Evolutionary conservation across 2,113 vertebrate species (phyloP).

Genomic region (Daubentonia madagascariensis): DNA sequence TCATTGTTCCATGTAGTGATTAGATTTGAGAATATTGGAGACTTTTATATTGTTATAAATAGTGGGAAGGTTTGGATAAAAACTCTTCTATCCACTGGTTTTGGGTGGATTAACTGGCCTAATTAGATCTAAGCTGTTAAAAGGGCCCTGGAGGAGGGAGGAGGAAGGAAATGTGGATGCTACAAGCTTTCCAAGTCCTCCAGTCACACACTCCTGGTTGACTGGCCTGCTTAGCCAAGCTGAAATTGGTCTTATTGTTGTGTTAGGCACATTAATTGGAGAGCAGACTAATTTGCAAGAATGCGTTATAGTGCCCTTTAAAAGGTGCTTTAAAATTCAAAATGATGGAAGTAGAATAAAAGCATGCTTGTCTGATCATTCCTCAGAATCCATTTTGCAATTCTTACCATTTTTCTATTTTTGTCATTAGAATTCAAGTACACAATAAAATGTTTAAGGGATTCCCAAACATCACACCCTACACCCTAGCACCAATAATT

Average conservation of each 20-base stretch:
- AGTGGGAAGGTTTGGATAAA: constrained; percentile 80
- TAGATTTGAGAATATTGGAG: constrained; percentile 60
- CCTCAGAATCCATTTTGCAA: constrained; percentile 87
- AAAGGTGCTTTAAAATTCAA: constrained; percentile 98
- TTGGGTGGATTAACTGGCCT: constrained; percentile 86
- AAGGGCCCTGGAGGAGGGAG: constrained; percentile 77
- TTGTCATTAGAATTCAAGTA: constrained; percentile 83
- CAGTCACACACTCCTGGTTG: constrained; percentile 93
- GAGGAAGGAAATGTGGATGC: constrained; percentile 79
- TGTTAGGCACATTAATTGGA: constrained; percentile 97
- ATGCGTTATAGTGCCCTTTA: constrained; percentile 96
- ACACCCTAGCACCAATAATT: constrained; percentile 64
- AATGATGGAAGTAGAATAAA: constrained; percentile 95
- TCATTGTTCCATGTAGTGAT: constrained; percentile 50
- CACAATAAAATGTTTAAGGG: constrained; percentile 82
- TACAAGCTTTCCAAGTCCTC: constrained; percentile 87
- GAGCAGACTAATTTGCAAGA: constrained; percentile 96
- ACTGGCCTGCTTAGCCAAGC: constrained; percentile 94
- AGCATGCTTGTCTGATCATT: constrained; percentile 94
- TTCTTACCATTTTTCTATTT: constrained; percentile 83
- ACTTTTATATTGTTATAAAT: constrained; percentile 73
- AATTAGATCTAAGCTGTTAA: constrained; percentile 87
- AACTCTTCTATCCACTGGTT: constrained; percentile 82
- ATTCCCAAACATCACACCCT: constrained; percentile 78
- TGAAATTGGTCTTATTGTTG: constrained; percentile 94